Percentiles rank a stretch among this genome's conserved stretches.
Evolutionary conservation across 2,797 vertebrate genomes (phyloP).

Genomic region (Myiothlypis coronata): DNA sequence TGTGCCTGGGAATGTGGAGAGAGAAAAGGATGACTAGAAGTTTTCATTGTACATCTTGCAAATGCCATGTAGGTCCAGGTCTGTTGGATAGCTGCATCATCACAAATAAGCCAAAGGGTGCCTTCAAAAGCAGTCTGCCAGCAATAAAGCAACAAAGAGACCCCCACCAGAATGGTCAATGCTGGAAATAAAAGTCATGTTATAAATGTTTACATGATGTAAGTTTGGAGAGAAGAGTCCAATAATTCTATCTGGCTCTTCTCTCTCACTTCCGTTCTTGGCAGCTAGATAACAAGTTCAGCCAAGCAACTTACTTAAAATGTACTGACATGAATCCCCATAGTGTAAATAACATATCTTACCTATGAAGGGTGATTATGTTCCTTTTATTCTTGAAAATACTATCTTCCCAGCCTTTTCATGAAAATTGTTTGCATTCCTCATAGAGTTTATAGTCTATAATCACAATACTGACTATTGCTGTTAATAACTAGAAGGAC

Average conservation of each 20-base stretch:
- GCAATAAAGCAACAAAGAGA: conserved; percentile 6
- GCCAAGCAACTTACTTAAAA: conserved; percentile 64
- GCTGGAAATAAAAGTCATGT: conserved; percentile 46
- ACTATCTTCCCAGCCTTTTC: not conserved
- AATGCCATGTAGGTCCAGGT: not conserved
- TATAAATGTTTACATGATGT: conserved; percentile 59
- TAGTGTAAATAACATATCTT: conserved; percentile 40
- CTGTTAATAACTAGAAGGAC: not conserved
- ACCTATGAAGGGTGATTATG: conserved; percentile 46
- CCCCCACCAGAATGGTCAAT: not conserved
- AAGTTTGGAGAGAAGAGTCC: conserved; percentile 30
- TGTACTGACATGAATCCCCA: conserved; percentile 52
- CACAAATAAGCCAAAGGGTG: not conserved
- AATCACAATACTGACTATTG: not conserved
- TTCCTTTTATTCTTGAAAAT: conserved; percentile 28
- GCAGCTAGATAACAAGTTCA: conserved; percentile 58
- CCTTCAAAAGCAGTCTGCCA: conserved; percentile 20
- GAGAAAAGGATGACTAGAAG: not conserved
- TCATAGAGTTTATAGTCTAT: not conserved
- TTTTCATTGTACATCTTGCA: not conserved
- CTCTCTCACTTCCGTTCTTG: conserved; percentile 65
- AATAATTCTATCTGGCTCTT: conserved; percentile 57
- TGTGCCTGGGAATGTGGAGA: not conserved
- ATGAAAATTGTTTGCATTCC: not conserved
- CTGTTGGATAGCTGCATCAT: not conserved